Conservation (phyloP, 1,140 invertebrate genomes). For the Polypedilum vanderplanki region DNA sequence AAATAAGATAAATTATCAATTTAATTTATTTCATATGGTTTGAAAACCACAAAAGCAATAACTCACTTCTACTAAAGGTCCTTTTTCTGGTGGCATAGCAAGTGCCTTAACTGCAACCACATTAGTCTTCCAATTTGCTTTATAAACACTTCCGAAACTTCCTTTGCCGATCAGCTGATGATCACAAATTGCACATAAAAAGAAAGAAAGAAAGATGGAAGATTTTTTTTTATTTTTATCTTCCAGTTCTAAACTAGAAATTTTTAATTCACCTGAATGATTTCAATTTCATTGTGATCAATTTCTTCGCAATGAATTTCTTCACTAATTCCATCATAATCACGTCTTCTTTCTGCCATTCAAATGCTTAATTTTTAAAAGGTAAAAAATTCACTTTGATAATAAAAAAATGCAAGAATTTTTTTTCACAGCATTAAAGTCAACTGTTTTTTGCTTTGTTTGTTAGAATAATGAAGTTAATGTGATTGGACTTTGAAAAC, state of each 20-base stretch:
- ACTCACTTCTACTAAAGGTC: conserved; percentile 67
- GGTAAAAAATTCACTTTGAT: no score
- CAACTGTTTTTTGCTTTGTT: no score
- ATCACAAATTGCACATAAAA: conserved; percentile 22
- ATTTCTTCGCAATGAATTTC: conserved; percentile 46
- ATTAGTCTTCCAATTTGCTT: conserved; percentile 75
- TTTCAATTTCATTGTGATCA: conserved; percentile 51
- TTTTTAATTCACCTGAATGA: conserved; percentile 45
- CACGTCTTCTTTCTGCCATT: not conserved
- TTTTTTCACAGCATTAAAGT: no score
- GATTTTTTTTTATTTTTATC: conserved; percentile 31
- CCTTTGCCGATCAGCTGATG: conserved; percentile 83
- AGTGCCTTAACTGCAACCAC: conserved; percentile 88
- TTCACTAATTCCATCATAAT: not conserved
- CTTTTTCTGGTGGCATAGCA: conserved; percentile 81
- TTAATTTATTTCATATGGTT: no score
- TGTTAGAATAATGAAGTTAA: no score
- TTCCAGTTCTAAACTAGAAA: not conserved
- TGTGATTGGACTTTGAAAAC: no score
- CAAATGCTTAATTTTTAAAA: not conserved
- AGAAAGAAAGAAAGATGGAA: conserved; percentile 17
- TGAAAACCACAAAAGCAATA: not conserved
- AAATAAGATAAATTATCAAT: not conserved
- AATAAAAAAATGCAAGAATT: no score
- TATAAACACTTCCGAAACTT: conserved; percentile 92